Base-by-base conservation (phyloP, 2,797 vertebrate species). In the Arnoldichthys spilopterus region DNA sequence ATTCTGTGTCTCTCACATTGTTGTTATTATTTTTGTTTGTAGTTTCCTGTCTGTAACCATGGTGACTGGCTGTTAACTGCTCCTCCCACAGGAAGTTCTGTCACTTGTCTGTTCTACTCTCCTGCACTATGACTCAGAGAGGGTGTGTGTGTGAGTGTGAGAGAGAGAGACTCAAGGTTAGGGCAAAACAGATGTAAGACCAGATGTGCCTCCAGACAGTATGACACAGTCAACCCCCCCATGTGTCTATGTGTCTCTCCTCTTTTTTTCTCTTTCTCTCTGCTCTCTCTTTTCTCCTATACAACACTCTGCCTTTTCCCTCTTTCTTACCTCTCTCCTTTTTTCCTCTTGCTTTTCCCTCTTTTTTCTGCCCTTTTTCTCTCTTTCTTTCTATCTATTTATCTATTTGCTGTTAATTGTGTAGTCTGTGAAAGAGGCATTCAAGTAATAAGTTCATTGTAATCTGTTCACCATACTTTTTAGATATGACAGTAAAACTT, bases 161-260 rank as follows among this genome's bases (percentile, higher is more conserved):
- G 58, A 37, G 64, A 63, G 7, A 68, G 72, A 76, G 66, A 81
- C 51, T 72, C 76, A 80, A 78, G 72, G 80, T 84, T 64, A 82
- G 72, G n/a, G 59, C 69, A 53, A 72, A 80, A 66, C 54, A 72
- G 72, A 72, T 83, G 72, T 83, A 63, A 54, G 9, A 74, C 53
- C 72, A 86, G 79, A 77, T 82, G 81, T 79, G 61, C 51, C 61
- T 82, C n/a, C 59, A 73, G 70, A 72, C 18, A 67, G 22, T 40
- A 20, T 61, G 53, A 76, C 18, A 66, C 37, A 71, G n/a, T 80
- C 68, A 72, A n/a, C 20, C 34, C 47, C 53, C 40, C 20, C 3
- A 4, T 74, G 51, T 54, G 20, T 75, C 40, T 54, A 28, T 34
- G 40, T 75, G 1, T 64, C 32, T 54, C 12, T 59, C n/a, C 43